Percentiles rank a stretch among this genome's conserved stretches.
Evolutionary conservation across 1,140 invertebrate species (phyloP).

Genomic region (Pteromalus puparum): DNA sequence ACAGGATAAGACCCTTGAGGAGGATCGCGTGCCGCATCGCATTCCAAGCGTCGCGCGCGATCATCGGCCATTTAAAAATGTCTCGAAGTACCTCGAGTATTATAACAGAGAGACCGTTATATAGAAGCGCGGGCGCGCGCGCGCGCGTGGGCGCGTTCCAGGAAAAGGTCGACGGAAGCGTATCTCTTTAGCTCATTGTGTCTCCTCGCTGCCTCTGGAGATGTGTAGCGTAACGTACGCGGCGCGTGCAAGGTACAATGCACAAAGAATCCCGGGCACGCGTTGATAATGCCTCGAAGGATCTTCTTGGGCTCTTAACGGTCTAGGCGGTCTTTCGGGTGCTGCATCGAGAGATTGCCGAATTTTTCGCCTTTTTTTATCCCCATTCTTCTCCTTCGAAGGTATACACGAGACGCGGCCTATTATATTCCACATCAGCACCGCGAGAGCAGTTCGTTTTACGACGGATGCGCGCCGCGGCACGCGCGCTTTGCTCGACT

Average conservation of each 20-base stretch:
- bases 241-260: conserved; percentile 34
- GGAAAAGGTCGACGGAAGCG: conserved; percentile 37
- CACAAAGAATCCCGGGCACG: conserved; percentile 36
- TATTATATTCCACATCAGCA: not conserved
- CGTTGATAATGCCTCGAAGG: conserved; percentile 44
- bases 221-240: conserved; percentile 11
- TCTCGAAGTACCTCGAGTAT: not conserved
- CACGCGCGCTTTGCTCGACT: conserved; percentile 11
- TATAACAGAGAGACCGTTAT: conserved; percentile 23
- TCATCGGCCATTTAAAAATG: conserved; percentile 25
- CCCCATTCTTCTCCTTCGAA: conserved; percentile 15
- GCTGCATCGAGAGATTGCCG: conserved; percentile 5
- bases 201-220: not conserved
- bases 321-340: conserved; percentile 1
- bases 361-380: conserved; percentile 47
- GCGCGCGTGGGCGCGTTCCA: conserved; percentile 39
- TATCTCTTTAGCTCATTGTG: conserved; percentile 28
- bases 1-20: conserved; percentile 20
- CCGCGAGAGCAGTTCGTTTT: conserved; percentile 29
- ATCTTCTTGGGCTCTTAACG: conserved; percentile 29
- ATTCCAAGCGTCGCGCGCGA: conserved; percentile 16
- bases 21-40: conserved; percentile 9
- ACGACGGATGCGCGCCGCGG: not conserved
- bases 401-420: not conserved
- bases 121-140: not conserved